Evolutionary conservation across 1,140 invertebrate species (phyloP), one percentile per base, ranked within the genome.

Genomic region (Drosophila parvula): DNA sequence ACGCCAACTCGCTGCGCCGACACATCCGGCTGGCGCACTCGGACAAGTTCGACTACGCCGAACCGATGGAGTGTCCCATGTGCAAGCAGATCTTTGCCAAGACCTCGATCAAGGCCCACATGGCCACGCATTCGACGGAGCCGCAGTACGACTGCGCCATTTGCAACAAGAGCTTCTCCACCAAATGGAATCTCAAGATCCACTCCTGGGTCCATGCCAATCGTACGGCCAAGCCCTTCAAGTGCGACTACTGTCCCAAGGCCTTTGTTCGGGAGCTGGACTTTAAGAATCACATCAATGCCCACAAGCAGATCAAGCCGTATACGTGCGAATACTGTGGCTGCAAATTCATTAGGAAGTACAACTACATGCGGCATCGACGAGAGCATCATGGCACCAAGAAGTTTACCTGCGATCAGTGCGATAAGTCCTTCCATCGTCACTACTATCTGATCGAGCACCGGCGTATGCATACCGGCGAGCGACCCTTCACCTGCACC

Each of bases 321-420:
- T 98, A 97, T 92, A 97, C 96, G 2, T 98, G 97, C 92, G 98
- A 98, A 85, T 96, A 97, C 91, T 99, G 98, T 92, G 98, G 97
- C 30, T 97, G 97, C 48, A 96, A 97, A 86, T 99, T 99, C 92
- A 98, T 97, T 57, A 94, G 97, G 22, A 98, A 98, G 90, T 98
- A 97, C 91, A 98, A 98, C 91, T 96, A 98, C 84, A 94, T 97
- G 86, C 94, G 97, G 44, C 98, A 98, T 91, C 96, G 97, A 6
- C 94, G 96, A 41, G 97, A 98, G 86, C 98, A 99, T 92, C 96
- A 97, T 63, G 96, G 95, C 58, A 96, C 95, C 60, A 98, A 98
- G 93, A 95, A 96, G 50, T 97, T 96, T 86, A 96, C 95, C 69
- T 99, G 98, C 92, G 95, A 96, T 77, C 95, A 96, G 60, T 99